Percentiles rank a stretch among this genome's conserved stretches.
Conservation (phyloP, 2,888 invertebrate species). For the Leuctra nigra region DNA sequence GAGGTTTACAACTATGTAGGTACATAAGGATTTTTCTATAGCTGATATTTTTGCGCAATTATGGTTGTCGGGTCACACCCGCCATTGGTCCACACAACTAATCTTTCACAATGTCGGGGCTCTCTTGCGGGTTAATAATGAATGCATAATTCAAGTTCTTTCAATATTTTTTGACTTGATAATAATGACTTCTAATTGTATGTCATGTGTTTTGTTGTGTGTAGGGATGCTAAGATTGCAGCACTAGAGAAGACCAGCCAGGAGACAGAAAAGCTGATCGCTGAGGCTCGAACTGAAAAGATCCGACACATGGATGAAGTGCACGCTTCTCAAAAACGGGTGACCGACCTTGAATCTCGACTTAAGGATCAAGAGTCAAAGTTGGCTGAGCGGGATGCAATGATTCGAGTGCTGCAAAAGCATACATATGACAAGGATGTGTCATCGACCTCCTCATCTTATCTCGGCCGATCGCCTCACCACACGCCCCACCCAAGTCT, state of each 20-base stretch:
- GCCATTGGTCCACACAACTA: too few relatives aligned
- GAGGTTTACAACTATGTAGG: too few relatives aligned
- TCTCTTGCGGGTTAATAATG: too few relatives aligned
- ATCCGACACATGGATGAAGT: constrained; percentile 85
- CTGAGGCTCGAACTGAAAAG: constrained; percentile 79
- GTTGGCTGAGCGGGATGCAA: constrained; percentile 81
- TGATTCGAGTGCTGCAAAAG: constrained; percentile 82
- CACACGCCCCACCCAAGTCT: constrained; percentile 47
- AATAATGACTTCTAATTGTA: too few relatives aligned
- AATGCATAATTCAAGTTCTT: too few relatives aligned
- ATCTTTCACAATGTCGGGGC: too few relatives aligned
- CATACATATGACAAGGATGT: constrained; percentile 67
- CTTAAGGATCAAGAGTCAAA: constrained; percentile 84
- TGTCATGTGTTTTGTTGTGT: too few relatives aligned
- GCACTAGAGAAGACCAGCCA: constrained; percentile 76
- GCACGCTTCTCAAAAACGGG: constrained; percentile 75
- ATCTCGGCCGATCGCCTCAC: constrained; percentile 44
- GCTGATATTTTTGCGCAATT: too few relatives aligned
- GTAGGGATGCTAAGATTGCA: constrained; percentile 76
- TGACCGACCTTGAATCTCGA: constrained; percentile 81
- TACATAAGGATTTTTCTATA: too few relatives aligned
- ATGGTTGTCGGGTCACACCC: too few relatives aligned
- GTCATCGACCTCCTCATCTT: constrained; percentile 39
- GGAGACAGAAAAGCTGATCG: constrained; percentile 77
- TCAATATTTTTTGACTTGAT: too few relatives aligned